Base-by-base conservation (phyloP, 2,797 vertebrate species). In the Enteromius argenteus region DNA sequence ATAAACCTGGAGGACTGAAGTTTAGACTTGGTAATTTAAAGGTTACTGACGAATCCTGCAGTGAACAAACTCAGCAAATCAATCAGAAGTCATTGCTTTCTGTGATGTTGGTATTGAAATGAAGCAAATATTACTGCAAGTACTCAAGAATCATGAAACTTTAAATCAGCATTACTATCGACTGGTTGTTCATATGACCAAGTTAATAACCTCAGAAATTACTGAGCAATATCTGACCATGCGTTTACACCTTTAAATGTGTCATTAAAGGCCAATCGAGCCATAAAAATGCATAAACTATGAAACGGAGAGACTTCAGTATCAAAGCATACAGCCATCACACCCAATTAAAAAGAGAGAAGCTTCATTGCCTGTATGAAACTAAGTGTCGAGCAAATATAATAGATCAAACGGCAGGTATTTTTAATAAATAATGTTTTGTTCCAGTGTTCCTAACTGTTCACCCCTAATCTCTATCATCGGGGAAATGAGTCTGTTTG, bases 331-430 rank as follows among this genome's bases (percentile, higher is more conserved):
- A 35, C 13, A 13, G 19, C 69, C 44, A 73, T 73, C 27, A 51
- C 9, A 4, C 9, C 46, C 71, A 32, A 51, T 32, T 32, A 32
- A 73, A 72, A 72, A 46, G 6, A 17, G 27, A 32, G 30, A 51
- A 19, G 14, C 4, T 15, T 49, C 23, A 19, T 10, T 19, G 15
- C 44, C 6, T 56, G 32, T 23, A 19, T 77, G n/a, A 35, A 58
- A 39, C 53, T 11, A 60, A 60, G 8, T 62, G 30, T 53, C 0
- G 0, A 53, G 46, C 10, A 74, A 19, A 53, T 21, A 3, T 74
- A 53, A 74, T 53, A 74, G 30, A 60, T 78, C 75, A 78, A 78
- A 30, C 75, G 44, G 56, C 60, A 30, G 56, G 58, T 49, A 44
- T 32, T 46, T 58, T 44, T 46, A 78, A 76, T 27, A 60, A 11